These are phyloP conservation scores for Paramisgurnus dabryanus DNA, from an alignment of 2,113 vertebrate genomes.

Conservation along the genomic window DNA sequence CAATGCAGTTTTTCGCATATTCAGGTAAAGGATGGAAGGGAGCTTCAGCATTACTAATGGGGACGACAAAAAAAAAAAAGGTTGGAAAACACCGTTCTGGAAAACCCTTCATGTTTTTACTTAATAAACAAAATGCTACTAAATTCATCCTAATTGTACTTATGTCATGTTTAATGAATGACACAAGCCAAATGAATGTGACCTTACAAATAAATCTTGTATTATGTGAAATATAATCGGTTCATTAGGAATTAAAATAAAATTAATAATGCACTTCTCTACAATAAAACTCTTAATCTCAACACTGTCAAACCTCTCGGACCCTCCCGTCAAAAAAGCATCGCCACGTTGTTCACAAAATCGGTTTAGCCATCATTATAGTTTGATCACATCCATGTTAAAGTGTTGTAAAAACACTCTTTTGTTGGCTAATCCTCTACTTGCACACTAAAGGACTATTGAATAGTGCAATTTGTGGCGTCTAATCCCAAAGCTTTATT, in stretches of 20 bases:
- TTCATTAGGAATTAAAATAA: not conserved
- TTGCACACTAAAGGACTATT: conserved; percentile 27
- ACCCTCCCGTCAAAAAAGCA: conserved; percentile 13
- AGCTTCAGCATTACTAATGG: no score
- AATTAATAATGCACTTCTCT: not conserved
- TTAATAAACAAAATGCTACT: no score
- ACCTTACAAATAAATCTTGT: not conserved
- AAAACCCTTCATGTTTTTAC: no score
- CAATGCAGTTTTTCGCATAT: no score
- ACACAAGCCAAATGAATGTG: not conserved
- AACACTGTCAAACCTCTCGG: not conserved
- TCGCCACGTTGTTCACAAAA: conserved; percentile 35
- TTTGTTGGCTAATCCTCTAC: conserved; percentile 32
- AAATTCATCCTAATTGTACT: no score
- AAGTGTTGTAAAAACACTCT: conserved; percentile 13
- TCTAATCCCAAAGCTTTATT: conserved; percentile 44
- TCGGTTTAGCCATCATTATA: conserved; percentile 10
- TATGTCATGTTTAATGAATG: no score
- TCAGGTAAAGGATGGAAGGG: no score
- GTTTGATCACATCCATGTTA: not conserved
- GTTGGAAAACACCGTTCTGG: no score
- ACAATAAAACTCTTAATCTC: not conserved
- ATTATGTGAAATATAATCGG: not conserved
- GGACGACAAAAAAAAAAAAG: no score
- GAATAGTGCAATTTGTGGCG: conserved; percentile 10